Evolutionary conservation across 2,888 invertebrate species (phyloP).

Genomic region (Archips crataeganus): DNA sequence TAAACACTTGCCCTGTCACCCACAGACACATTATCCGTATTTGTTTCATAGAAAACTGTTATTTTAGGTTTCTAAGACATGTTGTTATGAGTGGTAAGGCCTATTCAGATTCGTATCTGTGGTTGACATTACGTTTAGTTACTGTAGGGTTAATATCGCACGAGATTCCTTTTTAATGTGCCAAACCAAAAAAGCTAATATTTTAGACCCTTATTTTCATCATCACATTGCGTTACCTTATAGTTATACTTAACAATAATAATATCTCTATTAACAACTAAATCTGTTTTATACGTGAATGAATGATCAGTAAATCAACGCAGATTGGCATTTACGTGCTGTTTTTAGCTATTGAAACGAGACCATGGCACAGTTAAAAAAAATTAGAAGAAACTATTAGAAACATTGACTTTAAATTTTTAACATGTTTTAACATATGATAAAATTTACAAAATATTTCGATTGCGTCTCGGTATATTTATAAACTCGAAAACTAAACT

Average conservation of each 20-base stretch:
- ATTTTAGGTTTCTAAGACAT: too few species aligned
- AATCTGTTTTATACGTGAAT: constrained; percentile 24
- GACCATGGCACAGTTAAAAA: constrained; percentile 72
- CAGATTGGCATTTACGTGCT: constrained; percentile 40
- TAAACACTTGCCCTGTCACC: not conserved
- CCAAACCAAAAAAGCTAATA: constrained; percentile 73
- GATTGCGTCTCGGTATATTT: constrained; percentile 16
- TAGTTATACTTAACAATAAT: constrained; percentile 53
- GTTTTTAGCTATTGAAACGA: constrained; percentile 50
- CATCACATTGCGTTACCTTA: constrained; percentile 83
- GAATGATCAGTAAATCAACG: constrained; percentile 20
- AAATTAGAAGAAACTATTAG: constrained; percentile 53
- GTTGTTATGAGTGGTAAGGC: too few species aligned
- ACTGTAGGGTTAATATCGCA: constrained; percentile 6
- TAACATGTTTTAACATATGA: constrained; percentile 46
- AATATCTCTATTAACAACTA: constrained; percentile 43
- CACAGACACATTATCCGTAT: too few species aligned
- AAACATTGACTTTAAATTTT: constrained; percentile 61
- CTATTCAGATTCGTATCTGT: too few species aligned
- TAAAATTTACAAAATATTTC: constrained; percentile 41
- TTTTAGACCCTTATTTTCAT: constrained; percentile 79
- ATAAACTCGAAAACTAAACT: not conserved
- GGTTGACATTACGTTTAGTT: not conserved
- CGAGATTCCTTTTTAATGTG: constrained; percentile 66
- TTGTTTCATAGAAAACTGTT: too few species aligned